phyloP scores from a whole-genome alignment of 2,113 vertebrate genomes.

The Sturnus vulgaris region DNA sequence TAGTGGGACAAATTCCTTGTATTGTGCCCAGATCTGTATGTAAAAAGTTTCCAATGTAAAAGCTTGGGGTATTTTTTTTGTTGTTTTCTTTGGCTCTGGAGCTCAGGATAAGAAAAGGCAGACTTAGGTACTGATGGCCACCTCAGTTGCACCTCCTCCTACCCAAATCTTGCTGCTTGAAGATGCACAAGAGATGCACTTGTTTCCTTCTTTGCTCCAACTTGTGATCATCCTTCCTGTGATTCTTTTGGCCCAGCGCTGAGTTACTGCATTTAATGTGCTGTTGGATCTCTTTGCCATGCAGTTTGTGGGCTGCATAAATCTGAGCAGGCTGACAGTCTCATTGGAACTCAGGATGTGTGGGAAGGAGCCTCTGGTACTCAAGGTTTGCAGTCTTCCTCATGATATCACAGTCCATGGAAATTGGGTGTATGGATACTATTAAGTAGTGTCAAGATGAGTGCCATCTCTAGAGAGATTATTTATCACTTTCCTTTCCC shows the following conservation, averaged over 20 bases:
- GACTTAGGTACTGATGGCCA: background rate
- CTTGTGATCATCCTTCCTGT: background rate
- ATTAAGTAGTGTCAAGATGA: background rate
- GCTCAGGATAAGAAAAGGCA: background rate
- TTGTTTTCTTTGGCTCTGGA: background rate
- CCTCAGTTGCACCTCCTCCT: background rate
- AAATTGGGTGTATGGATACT: background rate
- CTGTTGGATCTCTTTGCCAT: background rate
- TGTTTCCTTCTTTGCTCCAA: background rate
- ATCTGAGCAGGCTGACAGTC: background rate
- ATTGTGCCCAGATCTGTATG: background rate
- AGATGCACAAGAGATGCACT: background rate
- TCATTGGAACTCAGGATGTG: background rate
- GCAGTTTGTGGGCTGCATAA: background rate
- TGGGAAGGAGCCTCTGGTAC: background rate
- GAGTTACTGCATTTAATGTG: background rate
- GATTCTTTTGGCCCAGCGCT: background rate
- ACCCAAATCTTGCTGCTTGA: background rate
- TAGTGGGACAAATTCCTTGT: background rate
- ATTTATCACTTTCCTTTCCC: background rate
- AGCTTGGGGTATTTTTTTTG: background rate
- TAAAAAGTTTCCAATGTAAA: background rate
- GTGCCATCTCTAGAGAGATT: background rate
- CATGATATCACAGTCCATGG: background rate
- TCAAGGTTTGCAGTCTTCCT: background rate